Conservation (phyloP, 2,888 invertebrate genomes). For the Drosophila limbata region DNA sequence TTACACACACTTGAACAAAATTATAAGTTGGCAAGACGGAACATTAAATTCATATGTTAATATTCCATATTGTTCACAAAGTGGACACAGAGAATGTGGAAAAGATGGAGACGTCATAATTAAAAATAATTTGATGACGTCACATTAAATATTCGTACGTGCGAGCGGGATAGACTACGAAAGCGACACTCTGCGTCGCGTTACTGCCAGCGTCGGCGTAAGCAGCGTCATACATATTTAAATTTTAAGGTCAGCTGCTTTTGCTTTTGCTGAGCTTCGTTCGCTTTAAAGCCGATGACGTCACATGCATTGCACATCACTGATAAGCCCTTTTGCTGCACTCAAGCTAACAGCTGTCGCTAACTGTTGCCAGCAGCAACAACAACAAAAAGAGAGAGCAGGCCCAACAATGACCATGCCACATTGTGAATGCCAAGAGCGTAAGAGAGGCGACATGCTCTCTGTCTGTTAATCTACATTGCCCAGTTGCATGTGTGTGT, state of each 20-base stretch:
- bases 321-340: slow-evolving; percentile 58
- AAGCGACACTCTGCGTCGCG: not conserved
- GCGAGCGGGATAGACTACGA: slow-evolving; percentile 16
- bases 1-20: slow-evolving; percentile 48
- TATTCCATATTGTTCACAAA: slow-evolving; percentile 17
- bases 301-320: slow-evolving; percentile 49
- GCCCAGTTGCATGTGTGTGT: not conserved
- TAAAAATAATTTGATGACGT: slow-evolving; percentile 72
- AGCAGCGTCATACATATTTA: slow-evolving; percentile 16
- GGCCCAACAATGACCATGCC: slow-evolving; percentile 12
- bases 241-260: slow-evolving; percentile 41
- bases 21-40: slow-evolving; percentile 48
- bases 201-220: slow-evolving; percentile 3
- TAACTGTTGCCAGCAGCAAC: slow-evolving; percentile 22
- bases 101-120: slow-evolving; percentile 50
- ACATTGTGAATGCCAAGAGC: slow-evolving; percentile 38
- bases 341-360: slow-evolving; percentile 45
- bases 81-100: slow-evolving; percentile 1
- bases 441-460: slow-evolving; percentile 18
- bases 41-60: slow-evolving; percentile 34
- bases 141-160: slow-evolving; percentile 38
- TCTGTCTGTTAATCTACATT: slow-evolving; percentile 13
- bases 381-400: not conserved
- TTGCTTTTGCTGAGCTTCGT: slow-evolving; percentile 6
- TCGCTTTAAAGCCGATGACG: slow-evolving; percentile 50